Base-by-base conservation (phyloP, 2,888 invertebrate species). In the Omphaloscelis lunosa region DNA sequence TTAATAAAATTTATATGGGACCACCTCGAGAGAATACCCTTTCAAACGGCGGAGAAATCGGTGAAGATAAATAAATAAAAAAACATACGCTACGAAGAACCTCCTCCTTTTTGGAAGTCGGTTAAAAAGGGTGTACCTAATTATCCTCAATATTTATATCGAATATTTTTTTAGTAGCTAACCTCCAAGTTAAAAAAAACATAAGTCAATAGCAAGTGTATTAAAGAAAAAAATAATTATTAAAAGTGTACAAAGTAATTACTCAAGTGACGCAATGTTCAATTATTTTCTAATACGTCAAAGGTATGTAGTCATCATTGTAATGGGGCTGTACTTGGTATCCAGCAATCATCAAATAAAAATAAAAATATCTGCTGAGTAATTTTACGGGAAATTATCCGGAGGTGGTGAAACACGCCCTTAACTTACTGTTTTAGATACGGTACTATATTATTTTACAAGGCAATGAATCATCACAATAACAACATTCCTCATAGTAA, bases 231-330 rank as follows among this genome's bases (percentile, higher is more conserved):
- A 53, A 58, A 17, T 45, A 27, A 80, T 71, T 48, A 70, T 23
- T 74, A 56, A 29, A 56, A 48, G 66, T 72, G 66, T 58, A 39
- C 41, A 48, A 67, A 84, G 61, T 70, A 59, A 74, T 80, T 67
- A 11, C 12, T 48, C 17, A 29, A 39, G n/a, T 72, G 81, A 84
- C 63, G 84, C 70, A 23, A 80, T 70, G 17, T 61, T 79, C 56
- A 69, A 81, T 79, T 41, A 59, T 79, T 69, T 34, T 56, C 9
- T 45, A 6, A 56, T 39, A 66, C 53, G 53, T 67, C 51, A 67
- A 48, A 65, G 63, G 17, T 45, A 29, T 17, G 59, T 20, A 48
- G 34, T 74, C 41, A 62, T 62, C 34, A 11, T 20, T 20, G 3
- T 68, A 66, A 68, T 68, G 53, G n/a, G 12, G 39, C 45, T n/a